Percentiles rank a stretch among this genome's conserved stretches.
Conservation (phyloP, 2,113 vertebrate genomes). For the Hippocampus zosterae region DNA sequence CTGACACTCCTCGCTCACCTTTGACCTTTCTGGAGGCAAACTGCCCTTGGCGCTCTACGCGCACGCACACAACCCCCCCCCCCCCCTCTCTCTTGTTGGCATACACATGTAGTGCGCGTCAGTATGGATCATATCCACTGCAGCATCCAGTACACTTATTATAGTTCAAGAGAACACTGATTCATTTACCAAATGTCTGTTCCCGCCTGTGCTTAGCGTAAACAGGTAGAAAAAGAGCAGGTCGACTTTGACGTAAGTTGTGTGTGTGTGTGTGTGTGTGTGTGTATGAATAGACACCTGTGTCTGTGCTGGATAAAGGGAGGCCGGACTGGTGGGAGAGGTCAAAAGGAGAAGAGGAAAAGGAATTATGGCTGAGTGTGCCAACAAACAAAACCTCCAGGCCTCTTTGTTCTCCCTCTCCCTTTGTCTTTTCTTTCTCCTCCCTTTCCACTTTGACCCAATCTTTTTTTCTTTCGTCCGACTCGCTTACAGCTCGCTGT, state of each 20-base stretch:
- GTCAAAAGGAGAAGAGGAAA: constrained; percentile 65
- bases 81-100: background rate
- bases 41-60: constrained; percentile 45
- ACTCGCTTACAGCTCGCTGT: constrained; percentile 46
- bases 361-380: constrained; percentile 68
- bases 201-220: constrained; percentile 7
- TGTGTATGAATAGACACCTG: constrained; percentile 58
- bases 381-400: constrained; percentile 72
- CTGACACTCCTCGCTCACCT: constrained; percentile 63
- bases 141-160: constrained; percentile 56
- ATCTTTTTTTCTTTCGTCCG: constrained; percentile 37
- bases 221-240: constrained; percentile 18
- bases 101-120: background rate
- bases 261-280: constrained; percentile 22
- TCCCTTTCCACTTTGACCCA: constrained; percentile 66
- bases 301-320: constrained; percentile 61
- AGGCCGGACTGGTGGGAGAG: constrained; percentile 57
- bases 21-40: constrained; percentile 68
- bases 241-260: constrained; percentile 42
- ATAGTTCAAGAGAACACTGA: constrained; percentile 49
- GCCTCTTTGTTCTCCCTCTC: constrained; percentile 67
- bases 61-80: constrained; percentile 25
- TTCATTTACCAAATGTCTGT: constrained; percentile 61
- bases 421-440: constrained; percentile 64
- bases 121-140: constrained; percentile 14